Base-by-base conservation (phyloP, 1,140 invertebrate genomes). In the Diprion similis region DNA sequence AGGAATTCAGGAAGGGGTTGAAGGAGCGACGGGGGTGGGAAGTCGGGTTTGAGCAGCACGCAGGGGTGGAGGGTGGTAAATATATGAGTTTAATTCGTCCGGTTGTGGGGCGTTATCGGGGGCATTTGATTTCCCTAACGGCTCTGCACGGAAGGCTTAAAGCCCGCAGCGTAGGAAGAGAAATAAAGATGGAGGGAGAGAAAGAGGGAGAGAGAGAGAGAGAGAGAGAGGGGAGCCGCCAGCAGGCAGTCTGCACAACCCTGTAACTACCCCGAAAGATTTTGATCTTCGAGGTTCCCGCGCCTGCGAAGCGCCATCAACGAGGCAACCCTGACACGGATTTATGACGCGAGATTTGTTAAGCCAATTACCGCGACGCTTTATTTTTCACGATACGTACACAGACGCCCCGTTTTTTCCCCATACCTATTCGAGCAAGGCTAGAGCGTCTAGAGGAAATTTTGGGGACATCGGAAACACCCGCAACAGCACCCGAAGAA, bases 61-160 rank as follows among this genome's bases (percentile, higher is more conserved):
- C 24, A 37, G n/a, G 51, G n/a, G 51, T 59, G 8, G 68, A 77
- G 75, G 75, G 71, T 75, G 73, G 68, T 76, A 73, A 76, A 78
- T 81, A 78, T 77, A 78, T 73, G 80, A 77, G 76, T 81, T 81
- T 81, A 78, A 79, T 79, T 79, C 77, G 73, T 78, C 78, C 71
- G 77, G 75, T 77, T 64, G 65, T 18, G 47, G 47, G 69, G 71
- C 71, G 75, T 77, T 78, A 79, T 78, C 74, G 69, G 69, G 69
- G 71, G 66, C 74, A 73, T 79, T 79, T 81, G 78, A 81, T 81
- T 81, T 80, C 80, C 77, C 78, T 75, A 79, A 81, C 72, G 77
- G 71, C 78, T 71, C 45, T 37, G 24, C 24, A 59, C 73, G 72
- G 51, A 17, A 46, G 19, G 18, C 24, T 37, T 37, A 37, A 37